Evolutionary conservation across 2,797 vertebrate species (phyloP), one percentile per base, ranked within the genome.

Genomic region (Meda fulgida): DNA sequence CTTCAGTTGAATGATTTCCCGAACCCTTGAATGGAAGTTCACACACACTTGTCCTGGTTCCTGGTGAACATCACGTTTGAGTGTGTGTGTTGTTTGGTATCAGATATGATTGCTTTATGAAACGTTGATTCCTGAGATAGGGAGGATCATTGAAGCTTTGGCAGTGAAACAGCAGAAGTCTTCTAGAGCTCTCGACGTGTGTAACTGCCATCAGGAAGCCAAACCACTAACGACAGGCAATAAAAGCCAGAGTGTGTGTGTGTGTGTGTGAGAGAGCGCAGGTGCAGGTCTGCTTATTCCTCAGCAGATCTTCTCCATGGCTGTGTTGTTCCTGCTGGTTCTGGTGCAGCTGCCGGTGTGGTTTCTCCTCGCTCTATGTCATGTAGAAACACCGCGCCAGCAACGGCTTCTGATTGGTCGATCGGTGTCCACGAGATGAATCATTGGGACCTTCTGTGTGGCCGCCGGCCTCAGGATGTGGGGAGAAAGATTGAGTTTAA

Each of bases 201-300:
- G 75, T 69, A 83, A 82, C 87, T 84, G 87, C 84, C 86, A 88
- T 80, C 79, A 75, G 82, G 63, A 34, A 69, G 77, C 48, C 72
- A 76, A 87, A 89, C 88, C 89, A 83, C 87, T 85, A 89, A 88
- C 86, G 86, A 88, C 83, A 63, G 84, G 82, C 60, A 36, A 48
- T 71, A 16, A 55, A 53, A 55, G 29, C 36, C 48, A 4, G 46
- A 0, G 46, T 16, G 43, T 13, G 40, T 43, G 40, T 43, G 40
- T 43, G 40, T 43, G 10, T 43, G 40, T 46, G 43, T 46, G 46
- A n/a, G n/a, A n/a, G n/a, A 31, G 2, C 21, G 14, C 76, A 78
- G 76, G 76, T 78, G 76, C 75, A 43, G 76, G 67, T 81, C 53
- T 71, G 80, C 67, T 71, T 81, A 36, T 55, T 70, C 65, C 48